Conservation (phyloP, 1,140 invertebrate species). For the Thalassaphorura encarpata region DNA sequence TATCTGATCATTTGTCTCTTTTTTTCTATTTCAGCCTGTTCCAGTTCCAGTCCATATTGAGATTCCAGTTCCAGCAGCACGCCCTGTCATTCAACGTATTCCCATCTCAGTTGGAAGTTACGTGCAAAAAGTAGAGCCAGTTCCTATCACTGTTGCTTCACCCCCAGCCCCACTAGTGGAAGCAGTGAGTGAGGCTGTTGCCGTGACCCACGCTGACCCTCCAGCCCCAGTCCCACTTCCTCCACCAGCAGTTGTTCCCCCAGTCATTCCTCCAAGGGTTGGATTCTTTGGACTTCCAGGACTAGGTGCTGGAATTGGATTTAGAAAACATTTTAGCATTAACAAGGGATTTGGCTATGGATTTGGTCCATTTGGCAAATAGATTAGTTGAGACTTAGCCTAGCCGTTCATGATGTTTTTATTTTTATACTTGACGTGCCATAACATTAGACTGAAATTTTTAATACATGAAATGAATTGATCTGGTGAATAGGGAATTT, state of each 20-base stretch:
- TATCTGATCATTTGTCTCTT: neutral
- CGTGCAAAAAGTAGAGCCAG: neutral
- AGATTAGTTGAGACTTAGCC: neutral
- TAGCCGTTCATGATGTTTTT: neutral
- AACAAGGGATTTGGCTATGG: neutral
- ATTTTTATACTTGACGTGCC: neutral
- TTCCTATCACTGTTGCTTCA: neutral
- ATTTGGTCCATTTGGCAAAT: neutral
- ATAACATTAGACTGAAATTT: neutral
- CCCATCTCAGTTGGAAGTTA: neutral
- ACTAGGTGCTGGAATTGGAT: constrained; percentile 3
- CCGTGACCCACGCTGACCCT: neutral
- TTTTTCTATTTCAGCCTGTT: neutral
- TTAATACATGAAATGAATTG: neutral
- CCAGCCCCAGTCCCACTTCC: neutral
- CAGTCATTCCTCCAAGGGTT: constrained; percentile 1
- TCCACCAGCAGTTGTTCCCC: neutral
- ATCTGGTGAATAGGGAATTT: neutral
- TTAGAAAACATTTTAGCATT: constrained; percentile 12
- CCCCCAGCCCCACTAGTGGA: neutral
- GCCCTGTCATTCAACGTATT: neutral
- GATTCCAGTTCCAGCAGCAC: constrained; percentile 1
- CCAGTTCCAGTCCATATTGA: neutral
- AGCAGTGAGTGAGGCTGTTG: neutral
- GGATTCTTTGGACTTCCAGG: neutral